Base-by-base conservation (phyloP, 2,113 vertebrate species). In the Maccullochella peelii region DNA sequence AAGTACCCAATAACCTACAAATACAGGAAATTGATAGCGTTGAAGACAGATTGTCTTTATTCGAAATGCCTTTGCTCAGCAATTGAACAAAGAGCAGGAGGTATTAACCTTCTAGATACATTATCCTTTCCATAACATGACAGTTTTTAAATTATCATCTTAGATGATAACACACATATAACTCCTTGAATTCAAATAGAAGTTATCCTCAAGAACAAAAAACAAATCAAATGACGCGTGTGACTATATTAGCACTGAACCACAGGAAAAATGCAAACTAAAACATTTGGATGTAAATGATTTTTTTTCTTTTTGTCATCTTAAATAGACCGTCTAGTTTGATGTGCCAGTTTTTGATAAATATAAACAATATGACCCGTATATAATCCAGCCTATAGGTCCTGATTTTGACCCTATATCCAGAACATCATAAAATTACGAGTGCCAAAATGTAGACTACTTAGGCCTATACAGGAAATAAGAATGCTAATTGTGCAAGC, bases 21-120 rank as follows among this genome's bases (percentile, higher is more conserved):
- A 93, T 88, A 89, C 91, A 95, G 92, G 65, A 80, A 77, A 87
- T 88, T 82, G 85, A 85, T 89, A 77, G 90, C 85, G 85, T 94
- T 94, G 90, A 95, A 96, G 97, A 99, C 98, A 97, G 97, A 97
- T 98, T 98, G 97, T 99, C 97, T 99, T 99, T 99, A 99, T 99
- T 99, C 95, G 96, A 98, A 98, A 98, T 77, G 94, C 93, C 97
- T 97, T 97, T 97, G 97, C 97, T 97, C 97, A 94, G 95, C 96
- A 97, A 95, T 95, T 94, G 96, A 97, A 98, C 97, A 97, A 96
- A 96, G 95, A 95, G 93, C 96, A 88, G 97, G 88, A 97, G 97
- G 96, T 96, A 95, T 97, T 96, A 96, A 96, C 96, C 96, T 97
- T 96, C 94, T 94, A 95, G 94, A 96, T 97, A 98, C 97, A 97